phyloP scores from a whole-genome alignment of 2,113 vertebrate species.

The Myrmophylax atrothorax region DNA sequence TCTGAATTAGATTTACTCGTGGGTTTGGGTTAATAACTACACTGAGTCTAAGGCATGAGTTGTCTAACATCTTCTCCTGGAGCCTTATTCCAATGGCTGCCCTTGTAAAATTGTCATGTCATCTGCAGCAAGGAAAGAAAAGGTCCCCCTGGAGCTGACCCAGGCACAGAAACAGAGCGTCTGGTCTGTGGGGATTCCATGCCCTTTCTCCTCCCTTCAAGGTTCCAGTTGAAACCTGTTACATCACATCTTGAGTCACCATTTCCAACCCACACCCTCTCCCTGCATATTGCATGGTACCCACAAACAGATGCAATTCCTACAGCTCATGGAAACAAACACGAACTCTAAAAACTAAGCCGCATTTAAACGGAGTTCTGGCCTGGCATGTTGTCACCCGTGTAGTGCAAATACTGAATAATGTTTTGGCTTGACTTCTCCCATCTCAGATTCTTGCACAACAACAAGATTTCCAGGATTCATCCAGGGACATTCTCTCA shows the following conservation, averaged over 20 bases:
- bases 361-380: neutral
- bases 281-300: neutral
- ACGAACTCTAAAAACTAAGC: neutral
- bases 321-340: neutral
- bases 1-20: neutral
- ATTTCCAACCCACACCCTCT: neutral
- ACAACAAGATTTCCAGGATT: constrained; percentile 89
- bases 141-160: neutral
- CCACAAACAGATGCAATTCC: neutral
- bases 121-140: neutral
- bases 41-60: neutral
- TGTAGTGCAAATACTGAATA: neutral
- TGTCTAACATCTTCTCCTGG: neutral
- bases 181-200: neutral
- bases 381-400: neutral
- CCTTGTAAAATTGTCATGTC: rapidly evolving
- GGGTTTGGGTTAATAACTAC: neutral
- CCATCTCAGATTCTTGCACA: constrained; percentile 87
- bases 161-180: neutral
- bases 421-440: neutral
- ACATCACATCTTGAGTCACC: constrained; percentile 41
- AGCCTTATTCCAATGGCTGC: neutral
- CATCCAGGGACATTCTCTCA: constrained; percentile 86
- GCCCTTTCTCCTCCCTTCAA: constrained; percentile 13
- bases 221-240: neutral